These are phyloP conservation scores for Vimba vimba DNA, from an alignment of 2,113 vertebrate species.

Conservation along the genomic window DNA sequence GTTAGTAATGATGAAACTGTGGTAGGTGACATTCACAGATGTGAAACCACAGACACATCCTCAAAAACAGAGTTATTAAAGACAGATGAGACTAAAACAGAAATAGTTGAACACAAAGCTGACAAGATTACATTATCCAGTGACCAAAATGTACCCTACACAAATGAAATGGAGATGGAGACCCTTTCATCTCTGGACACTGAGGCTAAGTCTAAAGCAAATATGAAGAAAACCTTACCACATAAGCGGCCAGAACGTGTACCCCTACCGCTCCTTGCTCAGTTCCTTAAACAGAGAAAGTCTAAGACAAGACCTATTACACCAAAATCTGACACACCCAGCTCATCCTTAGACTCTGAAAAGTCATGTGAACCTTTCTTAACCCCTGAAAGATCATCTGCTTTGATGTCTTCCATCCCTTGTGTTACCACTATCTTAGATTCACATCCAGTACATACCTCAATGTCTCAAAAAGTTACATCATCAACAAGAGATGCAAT, in stretches of 20 bases:
- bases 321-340: constrained; percentile 47
- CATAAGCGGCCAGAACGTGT: constrained; percentile 65
- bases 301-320: constrained; percentile 64
- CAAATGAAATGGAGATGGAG: constrained; percentile 12
- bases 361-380: constrained; percentile 1
- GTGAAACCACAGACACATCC: constrained; percentile 3
- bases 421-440: constrained; percentile 2
- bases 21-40: neutral
- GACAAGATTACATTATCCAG: constrained; percentile 9
- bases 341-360: constrained; percentile 33
- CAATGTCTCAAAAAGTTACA: constrained; percentile 4
- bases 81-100: neutral
- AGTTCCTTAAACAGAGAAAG: constrained; percentile 73
- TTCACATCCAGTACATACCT: neutral
- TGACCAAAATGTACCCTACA: constrained; percentile 15
- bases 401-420: neutral
- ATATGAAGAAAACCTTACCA: constrained; percentile 46
- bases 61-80: neutral
- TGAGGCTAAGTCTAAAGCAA: constrained; percentile 20
- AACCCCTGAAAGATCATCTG: constrained; percentile 22
- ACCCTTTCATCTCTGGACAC: neutral
- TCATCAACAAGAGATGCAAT: constrained; percentile 17
- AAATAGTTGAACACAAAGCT: constrained; percentile 24
- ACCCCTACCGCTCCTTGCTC: constrained; percentile 73
- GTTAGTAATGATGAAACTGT: neutral